Evolutionary conservation across 1,140 invertebrate species (phyloP), one percentile per base, ranked within the genome.

Genomic region (Bombus waltoni): DNA sequence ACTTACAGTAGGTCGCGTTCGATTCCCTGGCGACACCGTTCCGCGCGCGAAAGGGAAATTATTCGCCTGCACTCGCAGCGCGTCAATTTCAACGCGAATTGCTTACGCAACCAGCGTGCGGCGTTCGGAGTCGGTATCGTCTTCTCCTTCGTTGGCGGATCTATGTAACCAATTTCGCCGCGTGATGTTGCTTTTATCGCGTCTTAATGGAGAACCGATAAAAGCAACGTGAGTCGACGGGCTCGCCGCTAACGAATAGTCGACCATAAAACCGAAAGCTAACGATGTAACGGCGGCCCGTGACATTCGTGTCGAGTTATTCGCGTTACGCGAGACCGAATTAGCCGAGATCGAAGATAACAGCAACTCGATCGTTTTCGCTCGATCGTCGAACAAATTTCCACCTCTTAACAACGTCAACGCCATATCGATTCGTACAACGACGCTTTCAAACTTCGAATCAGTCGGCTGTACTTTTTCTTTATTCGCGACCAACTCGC

Each of bases 21-120:
- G 81, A 65, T 47, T 74, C 57, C 32, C 11, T n/a, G 53, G 70
- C 70, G 70, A 81, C 70, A 81, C 80, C 72, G 70, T 81, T 81
- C 44, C 65, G 10, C 72, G 59, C 47, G 65, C 65, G 74, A 83
- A 83, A 83, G 82, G 74, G 74, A 83, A 83, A 83, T 57, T 44
- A 83, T 57, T 44, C 35, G n/a, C 25, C 15, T 32, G 59, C 42
- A 35, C 44, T 8, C 81, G 28, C 74, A 6, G 71, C 47, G 74
- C 74, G n/a, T 82, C 71, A 35, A 62, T 70, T 71, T 79, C 77
- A 40, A 79, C 25, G 65, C 13, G 35, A 22, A 32, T 32, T 18
- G 81, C 40, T 83, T 42, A 44, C 47, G 81, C 62, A 76, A 83
- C 73, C 9, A 32, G 4, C 68, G 1, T 22, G 68, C 32, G 28